Conservation (phyloP, 2,888 invertebrate genomes). For the Quadroppia sp. region DNA sequence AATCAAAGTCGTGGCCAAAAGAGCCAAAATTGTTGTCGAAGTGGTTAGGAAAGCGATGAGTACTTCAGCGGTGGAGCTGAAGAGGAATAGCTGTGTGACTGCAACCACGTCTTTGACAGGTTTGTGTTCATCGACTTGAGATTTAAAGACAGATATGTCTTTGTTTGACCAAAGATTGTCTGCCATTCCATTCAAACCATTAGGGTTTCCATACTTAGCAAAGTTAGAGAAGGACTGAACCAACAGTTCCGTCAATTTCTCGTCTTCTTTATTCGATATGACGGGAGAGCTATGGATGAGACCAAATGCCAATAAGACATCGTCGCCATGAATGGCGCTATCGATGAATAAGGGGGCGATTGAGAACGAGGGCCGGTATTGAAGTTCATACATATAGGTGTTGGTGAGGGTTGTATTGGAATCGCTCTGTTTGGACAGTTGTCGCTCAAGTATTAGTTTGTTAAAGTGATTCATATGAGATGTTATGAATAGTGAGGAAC, state of each 20-base stretch:
- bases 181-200: background rate
- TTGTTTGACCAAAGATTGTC: conserved; percentile 25
- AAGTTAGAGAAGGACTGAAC: conserved; percentile 43
- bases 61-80: conserved; percentile 25
- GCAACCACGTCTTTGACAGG: background rate
- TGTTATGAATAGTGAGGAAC: conserved; percentile 46
- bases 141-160: conserved; percentile 6
- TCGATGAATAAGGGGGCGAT: conserved; percentile 45
- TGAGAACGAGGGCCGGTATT: conserved; percentile 49
- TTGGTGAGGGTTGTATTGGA: conserved; percentile 10
- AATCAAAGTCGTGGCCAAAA: conserved; percentile 26
- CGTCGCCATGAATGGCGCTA: conserved; percentile 47
- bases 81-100: conserved; percentile 21
- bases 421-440: background rate
- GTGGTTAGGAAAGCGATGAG: conserved; percentile 25
- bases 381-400: conserved; percentile 49
- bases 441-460: conserved; percentile 8
- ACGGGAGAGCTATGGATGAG: conserved; percentile 33
- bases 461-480: conserved; percentile 42
- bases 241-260: conserved; percentile 40
- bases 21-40: conserved; percentile 23
- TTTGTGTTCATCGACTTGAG: background rate
- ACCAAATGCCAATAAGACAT: conserved; percentile 46
- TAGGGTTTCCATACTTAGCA: conserved; percentile 42
- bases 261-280: background rate